phyloP scores from a whole-genome alignment of 2,113 vertebrate genomes.

The Hemicordylus capensis region DNA sequence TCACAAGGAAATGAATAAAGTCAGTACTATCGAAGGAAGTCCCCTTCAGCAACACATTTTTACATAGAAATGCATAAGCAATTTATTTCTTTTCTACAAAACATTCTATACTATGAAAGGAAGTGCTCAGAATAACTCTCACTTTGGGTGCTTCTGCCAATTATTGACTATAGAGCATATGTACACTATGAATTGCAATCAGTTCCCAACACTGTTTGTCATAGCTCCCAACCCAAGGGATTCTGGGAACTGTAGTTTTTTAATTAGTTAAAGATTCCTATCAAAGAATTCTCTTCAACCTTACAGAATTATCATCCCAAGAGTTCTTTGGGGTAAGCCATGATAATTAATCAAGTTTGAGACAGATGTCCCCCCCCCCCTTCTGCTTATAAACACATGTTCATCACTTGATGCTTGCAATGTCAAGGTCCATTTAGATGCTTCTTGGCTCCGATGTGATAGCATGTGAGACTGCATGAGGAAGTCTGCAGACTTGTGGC shows the following conservation, averaged over 20 bases:
- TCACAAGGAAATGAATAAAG: background rate
- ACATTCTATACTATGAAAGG: background rate
- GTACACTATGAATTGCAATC: background rate
- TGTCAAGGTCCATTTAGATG: background rate
- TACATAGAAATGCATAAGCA: background rate
- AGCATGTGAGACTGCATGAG: too few species aligned
- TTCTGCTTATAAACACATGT: background rate
- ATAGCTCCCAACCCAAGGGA: background rate
- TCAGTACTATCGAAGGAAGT: background rate
- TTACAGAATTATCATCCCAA: background rate
- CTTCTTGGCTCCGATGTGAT: background rate
- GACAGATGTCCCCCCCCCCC: background rate
- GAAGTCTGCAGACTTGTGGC: too few species aligned
- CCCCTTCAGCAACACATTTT: accelerated
- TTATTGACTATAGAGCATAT: background rate
- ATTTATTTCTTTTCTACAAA: background rate
- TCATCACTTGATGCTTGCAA: background rate
- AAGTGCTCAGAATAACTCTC: background rate
- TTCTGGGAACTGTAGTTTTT: background rate
- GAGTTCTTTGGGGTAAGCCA: background rate
- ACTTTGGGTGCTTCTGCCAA: background rate
- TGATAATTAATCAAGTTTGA: background rate
- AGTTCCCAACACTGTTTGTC: background rate
- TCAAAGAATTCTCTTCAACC: background rate
- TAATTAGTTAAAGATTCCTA: background rate